These are phyloP conservation scores for Amazona guildingii DNA, from an alignment of 2,113 vertebrate species.

Conservation along the genomic window DNA sequence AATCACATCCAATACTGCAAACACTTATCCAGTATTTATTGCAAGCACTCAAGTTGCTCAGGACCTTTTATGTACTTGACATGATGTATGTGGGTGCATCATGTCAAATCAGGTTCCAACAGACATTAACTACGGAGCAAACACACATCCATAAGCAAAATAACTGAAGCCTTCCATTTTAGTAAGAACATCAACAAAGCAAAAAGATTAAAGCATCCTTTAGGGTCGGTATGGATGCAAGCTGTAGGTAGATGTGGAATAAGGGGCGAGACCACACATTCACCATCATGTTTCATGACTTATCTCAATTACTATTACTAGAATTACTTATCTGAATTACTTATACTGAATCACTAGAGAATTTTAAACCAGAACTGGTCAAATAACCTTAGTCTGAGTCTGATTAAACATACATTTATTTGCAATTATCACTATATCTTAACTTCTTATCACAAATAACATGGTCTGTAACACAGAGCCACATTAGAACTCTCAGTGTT, in stretches of 20 bases:
- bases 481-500: background rate
- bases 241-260: background rate
- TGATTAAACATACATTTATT: conserved; percentile 8
- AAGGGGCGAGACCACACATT: background rate
- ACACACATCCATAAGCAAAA: background rate
- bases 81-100: background rate
- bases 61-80: background rate
- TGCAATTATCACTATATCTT: background rate
- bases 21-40: background rate
- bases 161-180: background rate
- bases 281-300: background rate
- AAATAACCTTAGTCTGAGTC: background rate
- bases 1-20: background rate
- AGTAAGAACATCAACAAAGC: background rate
- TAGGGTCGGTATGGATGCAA: background rate
- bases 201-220: background rate
- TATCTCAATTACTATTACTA: background rate
- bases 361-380: background rate
- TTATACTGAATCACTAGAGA: background rate
- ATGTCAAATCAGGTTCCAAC: background rate
- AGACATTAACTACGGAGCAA: background rate
- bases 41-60: background rate
- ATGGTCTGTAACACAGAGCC: background rate
- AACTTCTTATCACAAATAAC: background rate
- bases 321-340: background rate